Percentiles rank a stretch among this genome's conserved stretches.
phyloP scores from a whole-genome alignment of 2,113 vertebrate species.

The Aleadryas rufinucha region DNA sequence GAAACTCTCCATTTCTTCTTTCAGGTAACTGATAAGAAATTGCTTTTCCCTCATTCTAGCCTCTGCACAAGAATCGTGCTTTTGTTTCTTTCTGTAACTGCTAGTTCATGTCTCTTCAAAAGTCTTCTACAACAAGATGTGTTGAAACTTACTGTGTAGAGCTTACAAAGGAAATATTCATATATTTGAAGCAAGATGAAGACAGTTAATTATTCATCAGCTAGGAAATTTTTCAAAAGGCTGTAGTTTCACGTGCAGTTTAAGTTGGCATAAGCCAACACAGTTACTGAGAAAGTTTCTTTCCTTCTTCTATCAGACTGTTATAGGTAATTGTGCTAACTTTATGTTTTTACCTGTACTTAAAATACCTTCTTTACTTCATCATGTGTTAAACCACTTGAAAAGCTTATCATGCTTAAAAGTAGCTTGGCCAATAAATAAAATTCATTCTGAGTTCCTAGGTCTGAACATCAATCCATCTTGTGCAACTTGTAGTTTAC shows the following conservation, averaged over 20 bases:
- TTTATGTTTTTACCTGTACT: background rate
- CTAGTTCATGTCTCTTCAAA: background rate
- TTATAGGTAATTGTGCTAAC: background rate
- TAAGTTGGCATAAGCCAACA: background rate
- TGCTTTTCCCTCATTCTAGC: background rate
- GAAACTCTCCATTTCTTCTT: background rate
- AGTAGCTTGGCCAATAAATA: background rate
- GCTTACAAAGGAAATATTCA: background rate
- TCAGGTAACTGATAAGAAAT: background rate
- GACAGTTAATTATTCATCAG: background rate
- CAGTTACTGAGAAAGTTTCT: background rate
- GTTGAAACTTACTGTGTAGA: background rate
- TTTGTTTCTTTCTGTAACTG: background rate
- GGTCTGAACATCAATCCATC: background rate
- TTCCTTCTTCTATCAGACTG: fast-evolving
- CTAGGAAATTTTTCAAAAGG: background rate
- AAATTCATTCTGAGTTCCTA: background rate
- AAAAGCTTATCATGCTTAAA: background rate
- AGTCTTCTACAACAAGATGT: background rate
- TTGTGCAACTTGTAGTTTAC: background rate
- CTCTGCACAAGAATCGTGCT: background rate
- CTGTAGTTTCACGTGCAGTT: background rate
- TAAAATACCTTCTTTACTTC: background rate
- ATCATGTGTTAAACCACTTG: background rate
- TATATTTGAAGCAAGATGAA: background rate